A percentile compares a stretch with the other conserved stretches of the same genome.
Evolutionary conservation across 2,113 vertebrate genomes (phyloP).

Genomic region (Ammodytes dubius): DNA sequence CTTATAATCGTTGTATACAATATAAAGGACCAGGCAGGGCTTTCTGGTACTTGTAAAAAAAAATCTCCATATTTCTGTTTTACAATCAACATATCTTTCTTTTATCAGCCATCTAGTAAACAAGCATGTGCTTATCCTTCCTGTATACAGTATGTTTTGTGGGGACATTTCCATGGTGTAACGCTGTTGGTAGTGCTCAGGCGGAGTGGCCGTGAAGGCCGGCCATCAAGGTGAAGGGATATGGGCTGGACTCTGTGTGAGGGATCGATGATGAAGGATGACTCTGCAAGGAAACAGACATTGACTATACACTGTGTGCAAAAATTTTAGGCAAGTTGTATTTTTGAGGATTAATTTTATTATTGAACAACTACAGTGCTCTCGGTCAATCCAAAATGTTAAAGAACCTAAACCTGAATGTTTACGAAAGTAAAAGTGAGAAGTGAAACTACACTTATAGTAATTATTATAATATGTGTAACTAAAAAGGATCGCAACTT

Average conservation of each 20-base stretch:
- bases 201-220: slow-evolving; percentile 25
- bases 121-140: background rate
- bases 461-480: background rate
- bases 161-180: background rate
- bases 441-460: background rate
- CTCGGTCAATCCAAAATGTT: too few species aligned
- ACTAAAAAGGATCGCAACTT: background rate
- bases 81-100: background rate
- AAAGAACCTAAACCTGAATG: too few species aligned
- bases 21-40: background rate
- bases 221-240: slow-evolving; percentile 68
- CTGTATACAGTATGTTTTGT: background rate
- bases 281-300: slow-evolving; percentile 18
- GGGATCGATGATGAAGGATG: background rate
- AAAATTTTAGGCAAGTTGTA: too few species aligned
- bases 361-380: too few species aligned
- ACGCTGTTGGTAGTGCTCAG: slow-evolving; percentile 22
- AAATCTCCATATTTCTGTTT: background rate
- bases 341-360: too few species aligned
- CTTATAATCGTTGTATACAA: background rate
- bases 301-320: too few species aligned
- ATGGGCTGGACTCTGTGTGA: slow-evolving; percentile 26
- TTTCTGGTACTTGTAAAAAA: background rate
- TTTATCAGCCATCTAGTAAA: background rate
- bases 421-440: too few species aligned